Conservation (phyloP, 1,140 invertebrate species). For the Ganaspis sp. region DNA sequence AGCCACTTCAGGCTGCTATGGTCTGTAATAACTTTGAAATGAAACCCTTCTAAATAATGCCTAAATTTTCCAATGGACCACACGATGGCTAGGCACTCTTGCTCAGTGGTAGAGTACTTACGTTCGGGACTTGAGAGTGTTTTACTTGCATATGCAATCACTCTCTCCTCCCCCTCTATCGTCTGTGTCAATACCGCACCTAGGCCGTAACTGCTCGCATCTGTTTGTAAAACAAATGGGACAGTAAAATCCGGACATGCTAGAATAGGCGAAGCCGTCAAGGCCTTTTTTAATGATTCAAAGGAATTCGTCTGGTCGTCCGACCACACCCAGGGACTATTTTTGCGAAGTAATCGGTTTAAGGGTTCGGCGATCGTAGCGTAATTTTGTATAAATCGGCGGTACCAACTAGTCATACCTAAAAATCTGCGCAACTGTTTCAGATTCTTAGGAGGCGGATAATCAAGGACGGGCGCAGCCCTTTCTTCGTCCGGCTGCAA, state of each 20-base stretch:
- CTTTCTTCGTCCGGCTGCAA: background rate
- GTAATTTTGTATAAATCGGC: too few relatives aligned
- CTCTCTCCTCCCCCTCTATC: slow-evolving; percentile 37
- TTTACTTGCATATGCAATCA: slow-evolving; percentile 57
- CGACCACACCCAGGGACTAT: slow-evolving; percentile 24
- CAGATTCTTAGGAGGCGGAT: background rate
- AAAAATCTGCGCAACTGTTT: slow-evolving; percentile 26
- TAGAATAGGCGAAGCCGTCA: background rate
- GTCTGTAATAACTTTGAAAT: slow-evolving; percentile 70
- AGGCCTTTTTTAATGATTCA: background rate
- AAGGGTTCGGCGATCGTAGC: slow-evolving; percentile 2
- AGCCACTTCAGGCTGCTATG: too few relatives aligned
- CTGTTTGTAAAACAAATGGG: slow-evolving; percentile 41
- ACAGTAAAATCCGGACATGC: slow-evolving; percentile 40
- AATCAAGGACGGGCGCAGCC: background rate
- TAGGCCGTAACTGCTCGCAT: slow-evolving; percentile 45
- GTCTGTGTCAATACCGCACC: slow-evolving; percentile 53
- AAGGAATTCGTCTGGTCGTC: background rate
- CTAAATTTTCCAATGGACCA: slow-evolving; percentile 67
- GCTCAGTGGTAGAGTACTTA: slow-evolving; percentile 68
- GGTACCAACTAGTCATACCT: slow-evolving; percentile 30
- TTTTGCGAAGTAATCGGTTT: slow-evolving; percentile 39
- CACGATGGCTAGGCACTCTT: slow-evolving; percentile 71
- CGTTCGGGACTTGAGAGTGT: slow-evolving; percentile 62
- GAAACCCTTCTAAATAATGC: slow-evolving; percentile 57